Conservation (phyloP, 2,113 vertebrate genomes). For the Pimephales promelas region DNA sequence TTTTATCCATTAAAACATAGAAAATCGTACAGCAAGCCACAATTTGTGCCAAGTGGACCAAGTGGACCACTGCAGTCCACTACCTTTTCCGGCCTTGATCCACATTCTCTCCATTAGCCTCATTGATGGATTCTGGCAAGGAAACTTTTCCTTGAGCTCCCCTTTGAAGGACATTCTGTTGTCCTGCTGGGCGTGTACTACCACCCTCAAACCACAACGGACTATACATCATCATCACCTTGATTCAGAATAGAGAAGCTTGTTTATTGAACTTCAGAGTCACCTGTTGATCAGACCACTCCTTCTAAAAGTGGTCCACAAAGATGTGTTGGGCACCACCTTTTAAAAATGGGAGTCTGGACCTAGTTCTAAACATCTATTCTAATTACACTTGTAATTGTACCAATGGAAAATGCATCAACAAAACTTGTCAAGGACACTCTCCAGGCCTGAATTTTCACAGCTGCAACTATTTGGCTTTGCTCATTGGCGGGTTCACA, state of each 20-base stretch:
- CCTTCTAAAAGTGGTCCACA: conserved; percentile 12
- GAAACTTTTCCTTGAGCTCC: conserved; percentile 73
- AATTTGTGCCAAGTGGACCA: conserved; percentile 37
- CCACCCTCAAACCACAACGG: conserved; percentile 48
- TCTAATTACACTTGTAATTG: not conserved
- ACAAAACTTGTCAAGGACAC: conserved; percentile 59
- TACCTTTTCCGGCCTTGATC: conserved; percentile 62
- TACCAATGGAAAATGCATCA: not conserved
- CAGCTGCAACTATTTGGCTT: conserved; percentile 55
- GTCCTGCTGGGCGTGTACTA: conserved; percentile 38
- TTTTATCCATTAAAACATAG: conserved; percentile 55
- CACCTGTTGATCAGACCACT: conserved; percentile 49
- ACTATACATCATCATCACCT: conserved; percentile 47
- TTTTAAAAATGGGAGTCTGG: not conserved
- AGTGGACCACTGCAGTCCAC: conserved; percentile 51
- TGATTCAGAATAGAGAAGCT: conserved; percentile 7
- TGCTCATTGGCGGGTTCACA: conserved; percentile 58
- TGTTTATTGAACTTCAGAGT: conserved; percentile 32
- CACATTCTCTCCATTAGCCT: conserved; percentile 54
- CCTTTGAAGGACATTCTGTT: conserved; percentile 69
- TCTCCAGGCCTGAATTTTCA: conserved; percentile 30
- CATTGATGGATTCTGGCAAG: conserved; percentile 69
- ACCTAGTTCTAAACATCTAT: not conserved
- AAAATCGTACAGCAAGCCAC: conserved; percentile 67
- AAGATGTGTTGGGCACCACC: not conserved